Base-by-base conservation (phyloP, 1,140 invertebrate species). In the Polypedilum vanderplanki region DNA sequence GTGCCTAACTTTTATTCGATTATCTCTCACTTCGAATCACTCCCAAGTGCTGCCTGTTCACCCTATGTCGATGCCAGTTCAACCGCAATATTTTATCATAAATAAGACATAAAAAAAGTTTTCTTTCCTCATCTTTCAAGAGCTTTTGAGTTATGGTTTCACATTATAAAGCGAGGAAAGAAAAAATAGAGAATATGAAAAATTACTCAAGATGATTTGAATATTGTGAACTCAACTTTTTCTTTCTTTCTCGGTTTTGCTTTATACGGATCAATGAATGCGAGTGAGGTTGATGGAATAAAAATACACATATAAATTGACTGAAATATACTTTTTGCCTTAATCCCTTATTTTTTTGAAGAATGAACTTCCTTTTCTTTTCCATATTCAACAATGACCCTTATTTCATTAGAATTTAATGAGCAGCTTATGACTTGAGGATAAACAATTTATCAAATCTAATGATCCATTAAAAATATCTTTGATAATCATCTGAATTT, bases 401-500 rank as follows among this genome's bases (percentile, higher is more conserved):
- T 57, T 15, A n/a, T 57, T 57, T n/a, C 46, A 57, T 57, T 15
- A 57, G 46, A 57, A n/a, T n/a, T 57, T n/a, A 57, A 57, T n/a
- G n/a, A 57, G 46, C 46, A 12, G n/a, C 46, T 57, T 57, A n/a
- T 57, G 12, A 57, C 46, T 57, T 12, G 12, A 57, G 46, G 46
- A 57, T 57, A n/a, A n/a, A n/a, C 46, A 57, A 57, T 57, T 57
- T 57, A 57, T 57, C 46, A 57, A 12, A 57, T n/a, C n/a, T 57
- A 57, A 57, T 57, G 46, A 57, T 57, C 46, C 46, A 57, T 57
- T 57, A 57, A 57, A 33, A 57, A 57, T n/a, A 57, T 57, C n/a
- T 57, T 57, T 57, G 46, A 57, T 57, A 57, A 57, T 57, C 46
- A 57, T 57, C 46, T n/a, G 46, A 57, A 33, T 33, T 33, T 33